Evolutionary conservation across 2,797 vertebrate species (phyloP).

Genomic region (Catharus ustulatus): DNA sequence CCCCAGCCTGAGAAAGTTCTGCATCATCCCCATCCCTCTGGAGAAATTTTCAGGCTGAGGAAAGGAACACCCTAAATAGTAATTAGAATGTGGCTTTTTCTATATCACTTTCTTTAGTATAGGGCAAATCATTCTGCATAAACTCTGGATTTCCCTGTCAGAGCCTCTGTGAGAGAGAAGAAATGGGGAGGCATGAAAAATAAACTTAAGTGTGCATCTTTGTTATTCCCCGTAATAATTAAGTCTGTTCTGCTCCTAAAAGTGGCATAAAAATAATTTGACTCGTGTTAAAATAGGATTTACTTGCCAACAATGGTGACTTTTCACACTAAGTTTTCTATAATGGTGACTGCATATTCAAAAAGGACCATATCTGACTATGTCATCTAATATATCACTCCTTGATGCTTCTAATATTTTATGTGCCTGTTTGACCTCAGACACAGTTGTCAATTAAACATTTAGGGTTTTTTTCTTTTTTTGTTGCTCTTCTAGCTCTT

Average conservation of each 20-base stretch:
- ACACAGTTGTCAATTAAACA: neutral
- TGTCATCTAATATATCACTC: neutral
- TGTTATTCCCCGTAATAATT: neutral
- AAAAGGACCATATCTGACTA: neutral
- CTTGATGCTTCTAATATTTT: neutral
- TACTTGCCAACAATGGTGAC: neutral
- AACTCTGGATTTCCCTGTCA: neutral
- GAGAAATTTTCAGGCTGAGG: neutral
- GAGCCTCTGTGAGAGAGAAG: neutral
- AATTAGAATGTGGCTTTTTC: neutral
- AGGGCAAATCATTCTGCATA: neutral
- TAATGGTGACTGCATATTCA: neutral
- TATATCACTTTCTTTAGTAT: neutral
- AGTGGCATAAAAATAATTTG: neutral
- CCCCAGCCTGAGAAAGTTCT: neutral
- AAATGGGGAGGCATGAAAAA: neutral
- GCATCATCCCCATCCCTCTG: neutral
- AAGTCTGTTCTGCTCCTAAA: neutral
- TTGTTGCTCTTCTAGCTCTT: neutral
- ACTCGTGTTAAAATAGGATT: neutral
- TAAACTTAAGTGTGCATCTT: neutral
- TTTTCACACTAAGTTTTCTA: neutral
- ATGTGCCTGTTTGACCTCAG: neutral
- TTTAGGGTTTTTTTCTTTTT: accelerated
- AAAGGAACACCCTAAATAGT: neutral